Evolutionary conservation across 2,888 invertebrate species (phyloP), one percentile per base, ranked within the genome.

Genomic region (Glaucopsyche alexis): DNA sequence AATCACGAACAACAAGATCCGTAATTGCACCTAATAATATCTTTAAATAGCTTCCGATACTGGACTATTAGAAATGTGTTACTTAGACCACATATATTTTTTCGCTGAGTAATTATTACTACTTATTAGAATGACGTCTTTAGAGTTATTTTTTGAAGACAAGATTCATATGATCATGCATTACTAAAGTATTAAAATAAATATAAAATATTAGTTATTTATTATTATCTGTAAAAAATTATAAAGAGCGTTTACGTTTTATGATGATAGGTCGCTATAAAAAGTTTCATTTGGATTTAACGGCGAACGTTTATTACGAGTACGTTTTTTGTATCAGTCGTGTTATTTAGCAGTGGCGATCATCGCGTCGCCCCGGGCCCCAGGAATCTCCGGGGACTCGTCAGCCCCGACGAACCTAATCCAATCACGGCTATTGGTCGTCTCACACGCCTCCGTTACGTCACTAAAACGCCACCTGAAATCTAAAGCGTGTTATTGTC

Each of bases 321-420:
- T 60, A 78, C 80, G 81, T 85, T 87, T 86, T 87, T 85, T 84
- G 82, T 85, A 85, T 85, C 84, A 86, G 81, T 80, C 79, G 82
- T 82, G 84, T 84, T 86, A 87, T 87, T 85, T 67, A 87, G 87
- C 80, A 81, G 81, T 81, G 82, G 83, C 86, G 85, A 84, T 84
- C 84, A 80, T 83, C 84, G 83, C 82, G 42, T 82, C 82, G 90
- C 88, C 87, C 83, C 80, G 83, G 86, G 87, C 86, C 77, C 75
- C 75, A 79, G 77, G 80, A 75, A 79, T 81, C 94, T 94, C 94
- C 94, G 77, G 94, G 90, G 94, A 88, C 94, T 94, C 95, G 94
- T 95, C 94, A 94, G 87, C 87, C 81, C 88, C 89, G 84, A 84
- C 86, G 83, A 84, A 93, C 93, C 94, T 94, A 94, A 95, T 95